Evolutionary conservation across 1,140 invertebrate species (phyloP).

Genomic region (Megathymus violae): DNA sequence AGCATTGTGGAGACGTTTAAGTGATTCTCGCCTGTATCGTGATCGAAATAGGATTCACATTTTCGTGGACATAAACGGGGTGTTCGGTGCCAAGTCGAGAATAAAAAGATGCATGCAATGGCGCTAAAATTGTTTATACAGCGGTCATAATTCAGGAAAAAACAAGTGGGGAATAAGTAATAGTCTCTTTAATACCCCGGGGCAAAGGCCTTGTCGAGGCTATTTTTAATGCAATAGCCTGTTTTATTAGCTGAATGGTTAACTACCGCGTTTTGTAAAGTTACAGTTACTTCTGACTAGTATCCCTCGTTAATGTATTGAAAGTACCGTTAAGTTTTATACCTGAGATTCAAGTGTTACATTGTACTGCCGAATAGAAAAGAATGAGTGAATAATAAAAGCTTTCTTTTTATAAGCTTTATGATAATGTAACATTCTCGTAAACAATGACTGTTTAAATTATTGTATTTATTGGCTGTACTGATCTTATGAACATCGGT

Average conservation of each 20-base stretch:
- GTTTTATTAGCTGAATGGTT: constrained; percentile 26
- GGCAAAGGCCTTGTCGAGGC: constrained; percentile 20
- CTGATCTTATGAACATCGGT: no score
- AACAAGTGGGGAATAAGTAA: constrained; percentile 39
- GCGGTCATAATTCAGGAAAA: constrained; percentile 47
- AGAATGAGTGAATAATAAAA: no score
- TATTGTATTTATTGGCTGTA: no score
- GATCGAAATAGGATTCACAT: constrained; percentile 23
- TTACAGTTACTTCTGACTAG: constrained; percentile 21
- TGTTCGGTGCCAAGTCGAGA: constrained; percentile 31
- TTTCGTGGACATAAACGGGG: not conserved
- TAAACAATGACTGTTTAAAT: no score
- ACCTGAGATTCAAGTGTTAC: no score
- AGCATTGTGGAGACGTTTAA: constrained; percentile 15
- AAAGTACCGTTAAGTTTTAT: no score
- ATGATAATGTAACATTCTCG: no score
- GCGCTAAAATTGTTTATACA: constrained; percentile 49
- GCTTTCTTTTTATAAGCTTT: no score
- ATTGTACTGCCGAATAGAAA: no score
- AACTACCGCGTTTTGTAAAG: constrained; percentile 14
- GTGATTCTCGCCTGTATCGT: constrained; percentile 5
- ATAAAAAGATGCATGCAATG: constrained; percentile 42
- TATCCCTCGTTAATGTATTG: no score
- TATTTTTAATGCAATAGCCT: constrained; percentile 28
- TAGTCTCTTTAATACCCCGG: constrained; percentile 28